A percentile compares a stretch with the other conserved stretches of the same genome.
phyloP scores from a whole-genome alignment of 23 tunicate genomes.

The Styela plicata region DNA sequence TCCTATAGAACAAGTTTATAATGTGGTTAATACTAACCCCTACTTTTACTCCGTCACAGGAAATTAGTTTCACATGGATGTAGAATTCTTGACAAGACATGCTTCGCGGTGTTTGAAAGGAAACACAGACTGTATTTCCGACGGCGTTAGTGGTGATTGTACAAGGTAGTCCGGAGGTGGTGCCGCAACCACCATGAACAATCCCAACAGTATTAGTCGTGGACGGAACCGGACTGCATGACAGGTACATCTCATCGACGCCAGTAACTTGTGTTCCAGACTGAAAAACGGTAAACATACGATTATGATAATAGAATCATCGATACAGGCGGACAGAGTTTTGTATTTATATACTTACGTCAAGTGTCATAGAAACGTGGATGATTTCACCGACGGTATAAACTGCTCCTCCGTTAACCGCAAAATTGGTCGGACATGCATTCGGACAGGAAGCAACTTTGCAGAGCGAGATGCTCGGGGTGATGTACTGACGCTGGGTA shows the following conservation, averaged over 20 bases:
- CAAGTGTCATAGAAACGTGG: constrained; percentile 8
- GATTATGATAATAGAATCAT: not conserved
- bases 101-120: constrained; percentile 20
- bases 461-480: constrained; percentile 4
- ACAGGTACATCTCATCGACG: constrained; percentile 10
- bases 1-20: no score
- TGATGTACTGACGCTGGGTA: not conserved
- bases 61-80: constrained; percentile 24
- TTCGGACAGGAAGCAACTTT: constrained; percentile 3
- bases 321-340: not conserved
- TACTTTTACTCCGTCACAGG: not conserved
- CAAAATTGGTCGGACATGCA: not conserved
- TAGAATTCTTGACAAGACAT: constrained; percentile 10
- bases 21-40: constrained; percentile 18
- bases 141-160: not conserved
- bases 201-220: not conserved
- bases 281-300: not conserved
- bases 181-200: constrained; percentile 17
- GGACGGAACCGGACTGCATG: not conserved
- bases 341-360: constrained; percentile 12
- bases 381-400: constrained; percentile 17
- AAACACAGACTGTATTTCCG: constrained; percentile 12
- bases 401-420: constrained; percentile 5
- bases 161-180: constrained; percentile 13
- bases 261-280: constrained; percentile 5